Evolutionary conservation across 2,797 vertebrate genomes (phyloP).

Genomic region (Rhynchotus rufescens): DNA sequence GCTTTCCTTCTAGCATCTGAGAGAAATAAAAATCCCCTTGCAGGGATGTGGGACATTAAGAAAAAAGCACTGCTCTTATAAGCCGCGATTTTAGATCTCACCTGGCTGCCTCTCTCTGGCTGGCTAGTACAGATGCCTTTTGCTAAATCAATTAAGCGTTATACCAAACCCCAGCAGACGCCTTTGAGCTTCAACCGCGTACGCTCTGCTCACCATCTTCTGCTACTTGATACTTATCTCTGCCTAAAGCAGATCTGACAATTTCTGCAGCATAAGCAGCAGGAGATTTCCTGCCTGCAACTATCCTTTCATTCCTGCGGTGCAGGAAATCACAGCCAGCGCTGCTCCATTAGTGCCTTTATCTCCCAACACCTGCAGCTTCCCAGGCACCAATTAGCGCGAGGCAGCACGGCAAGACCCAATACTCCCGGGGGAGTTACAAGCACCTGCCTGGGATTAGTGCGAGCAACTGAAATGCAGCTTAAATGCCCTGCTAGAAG

Average conservation of each 20-base stretch:
- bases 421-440: not conserved
- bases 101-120: not conserved
- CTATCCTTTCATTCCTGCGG: not conserved
- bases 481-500: not conserved
- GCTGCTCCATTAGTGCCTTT: not conserved
- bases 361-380: not conserved
- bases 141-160: not conserved
- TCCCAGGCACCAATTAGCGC: not conserved
- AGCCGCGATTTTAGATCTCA: not conserved
- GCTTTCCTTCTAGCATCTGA: not conserved
- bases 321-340: not conserved
- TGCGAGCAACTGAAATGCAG: not conserved
- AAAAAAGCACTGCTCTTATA: not conserved
- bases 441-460: not conserved
- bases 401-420: not conserved
- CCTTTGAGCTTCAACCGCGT: not conserved
- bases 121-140: not conserved
- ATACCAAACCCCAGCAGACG: not conserved
- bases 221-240: not conserved
- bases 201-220: not conserved
- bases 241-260: not conserved
- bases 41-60: not conserved
- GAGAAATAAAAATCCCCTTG: not conserved
- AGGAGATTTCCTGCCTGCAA: not conserved
- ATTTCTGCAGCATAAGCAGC: slow-evolving; percentile 14